Conservation (phyloP, 2,113 vertebrate genomes). For the human (Homo sapiens) region GRCh38 chr18:55147001-55147500, state of each 20-base stretch:
- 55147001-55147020: background rate
- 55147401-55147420: background rate
- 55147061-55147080: background rate
- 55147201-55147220: background rate
- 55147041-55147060: background rate
- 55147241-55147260: background rate
- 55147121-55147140: background rate
- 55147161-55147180: background rate
- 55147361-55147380: background rate
- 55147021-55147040: background rate
- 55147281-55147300: background rate
- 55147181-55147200: background rate
- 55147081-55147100: background rate
- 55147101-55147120: background rate
- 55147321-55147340: background rate
- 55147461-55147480: background rate
- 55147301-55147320: background rate
- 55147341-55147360: background rate
- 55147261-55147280: background rate
- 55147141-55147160: background rate
- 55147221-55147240: background rate
- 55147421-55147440: slow-evolving; percentile 21
- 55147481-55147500: slow-evolving; percentile 34
- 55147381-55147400: background rate
- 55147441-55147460: slow-evolving; percentile 15